phyloP scores from a whole-genome alignment of 2,888 invertebrate species.

The Ceratothoa steindachneri region DNA sequence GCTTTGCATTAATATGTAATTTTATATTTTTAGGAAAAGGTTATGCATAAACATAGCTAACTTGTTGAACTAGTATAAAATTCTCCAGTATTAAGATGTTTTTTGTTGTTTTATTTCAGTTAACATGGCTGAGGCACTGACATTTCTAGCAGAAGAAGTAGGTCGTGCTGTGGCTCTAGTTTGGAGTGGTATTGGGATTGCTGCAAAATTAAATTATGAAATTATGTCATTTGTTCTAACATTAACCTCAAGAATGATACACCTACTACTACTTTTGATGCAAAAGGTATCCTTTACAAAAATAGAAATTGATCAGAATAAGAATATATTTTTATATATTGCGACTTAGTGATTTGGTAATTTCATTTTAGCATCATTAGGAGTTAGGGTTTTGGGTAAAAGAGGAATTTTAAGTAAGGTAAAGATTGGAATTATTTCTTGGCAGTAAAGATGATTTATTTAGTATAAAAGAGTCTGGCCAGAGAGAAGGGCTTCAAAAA shows the following conservation, averaged over 20 bases:
- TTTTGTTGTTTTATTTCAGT: slow-evolving; percentile 3
- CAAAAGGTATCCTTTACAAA: slow-evolving; percentile 28
- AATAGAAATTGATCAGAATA: not conserved
- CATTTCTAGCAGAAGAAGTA: slow-evolving; percentile 39
- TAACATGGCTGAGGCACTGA: slow-evolving; percentile 32
- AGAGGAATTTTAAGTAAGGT: too few species aligned
- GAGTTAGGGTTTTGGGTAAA: not conserved
- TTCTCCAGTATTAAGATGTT: not conserved
- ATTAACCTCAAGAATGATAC: slow-evolving; percentile 26
- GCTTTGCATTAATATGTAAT: too few species aligned
- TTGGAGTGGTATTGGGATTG: slow-evolving; percentile 39
- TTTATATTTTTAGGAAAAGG: not conserved
- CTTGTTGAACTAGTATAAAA: too few species aligned
- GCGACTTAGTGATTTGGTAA: too few species aligned
- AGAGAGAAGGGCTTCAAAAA: too few species aligned
- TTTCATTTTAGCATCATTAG: not conserved
- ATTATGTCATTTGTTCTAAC: slow-evolving; percentile 34
- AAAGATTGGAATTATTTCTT: too few species aligned
- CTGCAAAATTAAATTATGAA: slow-evolving; percentile 37
- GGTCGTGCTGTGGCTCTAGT: slow-evolving; percentile 32
- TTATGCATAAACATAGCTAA: too few species aligned
- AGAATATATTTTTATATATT: not conserved
- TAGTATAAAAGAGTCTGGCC: too few species aligned
- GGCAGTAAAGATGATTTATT: too few species aligned
- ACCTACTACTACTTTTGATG: slow-evolving; percentile 38